Conservation (phyloP, 2,113 vertebrate species). For the Picathartes gymnocephalus region DNA sequence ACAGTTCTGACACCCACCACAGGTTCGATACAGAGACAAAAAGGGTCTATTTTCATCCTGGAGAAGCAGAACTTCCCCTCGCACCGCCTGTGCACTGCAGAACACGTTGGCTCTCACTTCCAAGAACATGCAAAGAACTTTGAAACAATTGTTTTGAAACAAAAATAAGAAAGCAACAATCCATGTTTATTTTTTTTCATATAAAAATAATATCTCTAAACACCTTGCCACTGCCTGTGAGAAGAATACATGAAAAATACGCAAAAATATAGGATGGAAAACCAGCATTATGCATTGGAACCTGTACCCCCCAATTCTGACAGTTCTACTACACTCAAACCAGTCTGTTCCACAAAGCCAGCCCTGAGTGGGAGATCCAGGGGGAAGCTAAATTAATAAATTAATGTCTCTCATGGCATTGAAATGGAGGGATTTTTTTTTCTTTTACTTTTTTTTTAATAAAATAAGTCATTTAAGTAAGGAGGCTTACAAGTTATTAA, state of each 20-base stretch:
- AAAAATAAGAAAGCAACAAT: not conserved
- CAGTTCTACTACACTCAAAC: not conserved
- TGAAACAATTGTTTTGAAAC: not conserved
- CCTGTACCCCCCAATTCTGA: not conserved
- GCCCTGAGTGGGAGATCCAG: not conserved
- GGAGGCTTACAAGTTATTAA: not conserved
- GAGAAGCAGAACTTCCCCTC: not conserved
- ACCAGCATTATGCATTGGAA: not conserved
- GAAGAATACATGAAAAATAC: not conserved
- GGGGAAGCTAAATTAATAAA: not conserved
- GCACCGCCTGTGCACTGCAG: not conserved
- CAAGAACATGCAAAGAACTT: not conserved
- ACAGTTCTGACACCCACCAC: not conserved
- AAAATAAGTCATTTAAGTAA: not conserved
- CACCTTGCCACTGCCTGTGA: not conserved
- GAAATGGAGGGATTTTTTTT: not conserved
- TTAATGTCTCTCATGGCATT: not conserved
- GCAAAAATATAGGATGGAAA: not conserved
- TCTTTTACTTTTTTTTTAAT: not conserved
- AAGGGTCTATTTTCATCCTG: not conserved
- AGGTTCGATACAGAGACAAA: not conserved
- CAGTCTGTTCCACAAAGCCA: not conserved
- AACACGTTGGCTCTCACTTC: not conserved
- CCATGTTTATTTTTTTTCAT: not conserved
- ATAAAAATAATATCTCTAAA: conserved; percentile 14